These are phyloP conservation scores for Coremacera marginata DNA, from an alignment of 2,888 invertebrate genomes.

Conservation along the genomic window DNA sequence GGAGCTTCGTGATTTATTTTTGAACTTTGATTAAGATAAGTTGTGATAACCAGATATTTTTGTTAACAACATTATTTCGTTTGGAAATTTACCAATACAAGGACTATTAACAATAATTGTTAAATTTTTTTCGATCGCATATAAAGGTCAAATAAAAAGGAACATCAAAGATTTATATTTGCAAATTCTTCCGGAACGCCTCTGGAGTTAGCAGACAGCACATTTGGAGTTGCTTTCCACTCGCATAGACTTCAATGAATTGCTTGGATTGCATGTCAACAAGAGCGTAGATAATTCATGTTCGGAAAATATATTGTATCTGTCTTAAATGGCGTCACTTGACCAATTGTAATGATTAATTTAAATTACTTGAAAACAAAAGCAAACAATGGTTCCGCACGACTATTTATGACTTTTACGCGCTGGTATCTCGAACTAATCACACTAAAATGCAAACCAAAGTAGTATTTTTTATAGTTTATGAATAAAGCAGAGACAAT, in stretches of 20 bases:
- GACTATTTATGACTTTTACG: too few relatives aligned
- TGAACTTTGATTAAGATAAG: too few relatives aligned
- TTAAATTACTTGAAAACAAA: conserved; percentile 35
- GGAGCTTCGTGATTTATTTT: not conserved
- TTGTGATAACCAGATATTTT: too few relatives aligned
- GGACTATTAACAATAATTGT: not conserved
- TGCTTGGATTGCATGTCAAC: conserved; percentile 29
- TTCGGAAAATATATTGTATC: conserved; percentile 13
- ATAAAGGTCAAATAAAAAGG: not conserved
- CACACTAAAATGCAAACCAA: not conserved
- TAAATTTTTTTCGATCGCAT: not conserved
- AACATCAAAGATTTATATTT: not conserved
- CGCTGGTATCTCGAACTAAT: not conserved
- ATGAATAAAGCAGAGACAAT: too few relatives aligned
- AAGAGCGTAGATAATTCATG: conserved; percentile 15
- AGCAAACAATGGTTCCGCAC: not conserved
- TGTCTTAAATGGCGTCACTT: not conserved
- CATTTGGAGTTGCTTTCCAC: conserved; percentile 25
- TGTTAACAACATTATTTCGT: too few relatives aligned
- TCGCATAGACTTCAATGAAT: not conserved
- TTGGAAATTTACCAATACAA: too few relatives aligned
- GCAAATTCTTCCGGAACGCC: not conserved
- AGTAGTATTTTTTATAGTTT: not conserved
- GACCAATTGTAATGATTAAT: conserved; percentile 38
- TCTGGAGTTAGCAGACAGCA: not conserved